Evolutionary conservation across 2,888 invertebrate species (phyloP), one percentile per base, ranked within the genome.

Genomic region (Galeruca laticollis): DNA sequence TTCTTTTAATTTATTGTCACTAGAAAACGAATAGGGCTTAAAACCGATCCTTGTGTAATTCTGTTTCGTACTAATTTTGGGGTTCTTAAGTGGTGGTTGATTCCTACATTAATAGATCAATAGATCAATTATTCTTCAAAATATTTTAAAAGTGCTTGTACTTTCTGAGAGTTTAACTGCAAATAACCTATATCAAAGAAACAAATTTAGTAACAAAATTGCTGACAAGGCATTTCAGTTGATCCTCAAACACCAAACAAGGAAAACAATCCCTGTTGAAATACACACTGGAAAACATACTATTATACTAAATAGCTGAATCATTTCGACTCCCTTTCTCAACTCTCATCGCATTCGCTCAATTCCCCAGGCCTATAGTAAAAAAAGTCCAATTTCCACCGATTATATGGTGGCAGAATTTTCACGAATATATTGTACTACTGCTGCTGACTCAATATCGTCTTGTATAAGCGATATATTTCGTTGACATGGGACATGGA

Each of bases 391-490:
- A 65, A 65, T 57, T 65, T 65, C 43, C 64, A 57, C 64, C 47
- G 65, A 59, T 49, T 49, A 57, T 62, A 62, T 62, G 18, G 54
- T 59, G 56, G 54, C 57, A 54, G 65, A 62, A 51, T 64, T 69
- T 69, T 43, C 40, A 31, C 52, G 21, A 56, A 64, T n/a, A 35
- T 35, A 35, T 60, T 37, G 60, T 18, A 18, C 49, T 56, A 37
- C 57, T 59, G 47, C n/a, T 62, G 63, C 60, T 49, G 60, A 69
- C 64, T 64, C 69, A 64, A 69, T 69, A 69, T 69, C 60, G 63
- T 65, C 65, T 65, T 65, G 65, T 65, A 63, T 64, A 63, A 64
- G 54, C 51, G 63, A 64, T 49, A 69, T 63, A 69, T 69, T 63
- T 63, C 59, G 33, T 26, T 63, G 63, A 62, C 63, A 63, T 51